Evolutionary conservation across 2,888 invertebrate genomes (phyloP).

Genomic region (Volucella bombylans): DNA sequence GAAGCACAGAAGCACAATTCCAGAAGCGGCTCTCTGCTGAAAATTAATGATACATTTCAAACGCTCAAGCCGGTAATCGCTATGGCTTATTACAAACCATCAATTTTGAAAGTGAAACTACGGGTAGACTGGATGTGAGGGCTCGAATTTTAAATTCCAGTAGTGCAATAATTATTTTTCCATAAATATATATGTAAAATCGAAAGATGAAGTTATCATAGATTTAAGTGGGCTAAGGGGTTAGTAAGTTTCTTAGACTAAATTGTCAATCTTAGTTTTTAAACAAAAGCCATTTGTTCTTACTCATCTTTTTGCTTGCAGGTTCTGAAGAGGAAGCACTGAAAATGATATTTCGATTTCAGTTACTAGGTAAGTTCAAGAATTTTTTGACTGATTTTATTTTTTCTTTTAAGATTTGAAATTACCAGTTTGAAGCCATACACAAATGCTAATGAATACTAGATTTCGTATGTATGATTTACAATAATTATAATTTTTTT

Average conservation of each 20-base stretch:
- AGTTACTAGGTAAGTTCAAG: conserved; percentile 42
- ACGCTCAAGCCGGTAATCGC: conserved; percentile 18
- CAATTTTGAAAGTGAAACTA: conserved; percentile 6
- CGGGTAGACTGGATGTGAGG: conserved; percentile 1
- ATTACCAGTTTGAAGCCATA: no score
- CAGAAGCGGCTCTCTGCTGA: conserved; percentile 7
- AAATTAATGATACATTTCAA: conserved; percentile 9
- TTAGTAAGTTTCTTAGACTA: neutral
- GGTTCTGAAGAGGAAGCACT: conserved; percentile 16
- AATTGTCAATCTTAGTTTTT: neutral
- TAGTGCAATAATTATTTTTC: no score
- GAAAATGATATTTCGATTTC: conserved; percentile 46
- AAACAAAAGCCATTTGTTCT: no score
- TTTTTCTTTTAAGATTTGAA: neutral
- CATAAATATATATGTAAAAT: no score
- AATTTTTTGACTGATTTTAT: neutral
- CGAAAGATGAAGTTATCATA: neutral
- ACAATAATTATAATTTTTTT: no score
- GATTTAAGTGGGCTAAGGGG: neutral
- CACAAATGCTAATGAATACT: no score
- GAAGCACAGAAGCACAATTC: conserved; percentile 13
- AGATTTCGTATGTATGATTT: no score
- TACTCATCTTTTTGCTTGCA: conserved; percentile 30
- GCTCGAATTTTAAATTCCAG: neutral
- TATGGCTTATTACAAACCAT: conserved; percentile 22